A percentile compares a stretch with the other conserved stretches of the same genome.
Evolutionary conservation across 2,797 vertebrate genomes (phyloP).

Genomic region (Ptychadena robeensis): DNA sequence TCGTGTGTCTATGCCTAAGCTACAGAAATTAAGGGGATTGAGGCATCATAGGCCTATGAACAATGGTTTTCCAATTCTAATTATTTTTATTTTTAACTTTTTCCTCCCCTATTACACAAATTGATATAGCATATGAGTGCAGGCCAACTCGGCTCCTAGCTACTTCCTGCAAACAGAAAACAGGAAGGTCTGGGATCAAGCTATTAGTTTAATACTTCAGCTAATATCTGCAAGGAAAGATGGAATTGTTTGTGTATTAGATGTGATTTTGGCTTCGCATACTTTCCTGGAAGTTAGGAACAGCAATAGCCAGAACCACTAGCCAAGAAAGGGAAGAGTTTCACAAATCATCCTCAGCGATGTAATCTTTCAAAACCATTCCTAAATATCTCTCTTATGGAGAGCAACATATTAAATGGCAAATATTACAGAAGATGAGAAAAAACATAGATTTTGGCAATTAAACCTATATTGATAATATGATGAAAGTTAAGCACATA

Average conservation of each 20-base stretch:
- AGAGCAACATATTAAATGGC: not conserved
- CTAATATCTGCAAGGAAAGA: constrained; percentile 12
- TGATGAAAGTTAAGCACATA: no score
- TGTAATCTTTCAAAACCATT: constrained; percentile 2
- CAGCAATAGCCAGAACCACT: not conserved
- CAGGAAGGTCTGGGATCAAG: constrained; percentile 20
- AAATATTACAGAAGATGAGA: not conserved
- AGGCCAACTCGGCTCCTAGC: not conserved
- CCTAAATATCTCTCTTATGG: not conserved
- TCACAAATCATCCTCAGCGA: constrained; percentile 2
- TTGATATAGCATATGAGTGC: constrained; percentile 4
- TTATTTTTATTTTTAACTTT: no score
- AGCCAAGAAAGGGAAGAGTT: constrained; percentile 23
- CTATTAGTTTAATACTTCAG: constrained; percentile 1
- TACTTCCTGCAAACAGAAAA: constrained; percentile 27
- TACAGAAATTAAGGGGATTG: no score
- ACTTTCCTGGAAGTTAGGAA: constrained; percentile 39
- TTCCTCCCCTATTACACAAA: constrained; percentile 26
- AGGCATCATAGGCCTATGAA: no score
- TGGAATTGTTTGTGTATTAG: constrained; percentile 23
- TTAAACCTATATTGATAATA: not conserved
- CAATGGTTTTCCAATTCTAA: no score
- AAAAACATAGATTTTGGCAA: not conserved
- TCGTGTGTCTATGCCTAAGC: no score
- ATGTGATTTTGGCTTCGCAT: constrained; percentile 24